Evolutionary conservation across 2,888 invertebrate genomes (phyloP).

Genomic region (Eristalis intricaria): DNA sequence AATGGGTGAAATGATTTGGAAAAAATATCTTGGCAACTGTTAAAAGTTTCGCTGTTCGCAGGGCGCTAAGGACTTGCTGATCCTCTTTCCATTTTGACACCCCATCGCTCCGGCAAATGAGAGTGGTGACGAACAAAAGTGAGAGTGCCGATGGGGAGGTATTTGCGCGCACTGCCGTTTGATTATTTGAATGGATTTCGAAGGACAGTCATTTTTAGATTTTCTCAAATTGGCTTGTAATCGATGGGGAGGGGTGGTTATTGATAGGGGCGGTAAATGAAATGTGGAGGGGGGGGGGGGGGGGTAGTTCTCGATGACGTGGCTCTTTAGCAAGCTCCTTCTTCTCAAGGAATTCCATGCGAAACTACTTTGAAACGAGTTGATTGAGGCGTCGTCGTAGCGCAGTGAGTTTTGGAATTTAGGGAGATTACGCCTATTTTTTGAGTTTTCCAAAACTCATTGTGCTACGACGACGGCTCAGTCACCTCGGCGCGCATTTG

Average conservation of each 20-base stretch:
- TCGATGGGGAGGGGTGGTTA: neutral
- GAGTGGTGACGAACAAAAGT: neutral
- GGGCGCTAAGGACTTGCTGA: neutral
- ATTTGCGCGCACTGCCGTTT: neutral
- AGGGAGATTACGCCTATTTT: too few relatives aligned
- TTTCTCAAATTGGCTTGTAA: neutral
- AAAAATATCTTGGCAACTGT: slow-evolving; percentile 25
- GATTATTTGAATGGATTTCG: neutral
- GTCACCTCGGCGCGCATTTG: too few relatives aligned
- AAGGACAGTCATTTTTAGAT: neutral
- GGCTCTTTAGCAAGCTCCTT: too few relatives aligned
- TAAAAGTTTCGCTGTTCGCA: slow-evolving; percentile 18
- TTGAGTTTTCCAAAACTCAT: too few relatives aligned
- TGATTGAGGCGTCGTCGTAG: too few relatives aligned
- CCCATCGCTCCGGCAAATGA: neutral
- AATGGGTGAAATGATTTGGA: slow-evolving; percentile 38
- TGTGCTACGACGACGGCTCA: too few relatives aligned
- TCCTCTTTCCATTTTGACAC: neutral
- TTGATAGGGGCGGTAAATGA: too few relatives aligned
- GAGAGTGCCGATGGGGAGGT: neutral
- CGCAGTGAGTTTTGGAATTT: too few relatives aligned
- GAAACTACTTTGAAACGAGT: too few relatives aligned
- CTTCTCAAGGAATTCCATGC: too few relatives aligned
- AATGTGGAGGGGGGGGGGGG: too few relatives aligned
- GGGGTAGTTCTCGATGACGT: too few relatives aligned